Evolutionary conservation across 2,113 vertebrate genomes (phyloP).

Genomic region (Myotis brandtii): DNA sequence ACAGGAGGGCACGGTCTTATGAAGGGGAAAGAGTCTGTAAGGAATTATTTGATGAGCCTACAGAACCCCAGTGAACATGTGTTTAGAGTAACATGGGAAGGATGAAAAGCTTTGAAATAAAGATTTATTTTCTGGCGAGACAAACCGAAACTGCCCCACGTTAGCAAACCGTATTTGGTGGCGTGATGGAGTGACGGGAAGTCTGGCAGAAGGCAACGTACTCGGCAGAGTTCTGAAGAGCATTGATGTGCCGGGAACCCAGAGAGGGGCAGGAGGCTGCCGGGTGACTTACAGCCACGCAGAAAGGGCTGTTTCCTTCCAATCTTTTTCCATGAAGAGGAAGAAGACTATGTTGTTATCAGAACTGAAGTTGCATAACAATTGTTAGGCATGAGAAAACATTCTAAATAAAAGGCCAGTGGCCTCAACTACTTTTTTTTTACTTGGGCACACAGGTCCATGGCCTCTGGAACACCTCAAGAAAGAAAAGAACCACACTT

Average conservation of each 20-base stretch:
- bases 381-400: background rate
- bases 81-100: conserved; percentile 36
- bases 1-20: background rate
- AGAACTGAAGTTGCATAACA: background rate
- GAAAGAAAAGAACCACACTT: background rate
- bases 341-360: background rate
- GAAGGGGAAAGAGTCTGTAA: background rate
- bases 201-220: background rate
- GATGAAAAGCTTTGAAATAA: conserved; percentile 61
- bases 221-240: background rate
- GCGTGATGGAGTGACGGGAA: background rate
- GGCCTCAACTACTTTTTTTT: background rate
- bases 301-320: background rate
- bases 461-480: background rate
- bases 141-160: conserved; percentile 47
- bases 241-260: rapidly evolving
- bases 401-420: background rate
- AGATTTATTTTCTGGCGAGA: conserved; percentile 71
- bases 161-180: conserved; percentile 24
- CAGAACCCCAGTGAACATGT: conserved; percentile 49
- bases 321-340: background rate
- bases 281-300: background rate
- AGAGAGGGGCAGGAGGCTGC: too few species aligned
- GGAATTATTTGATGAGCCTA: conserved; percentile 45
- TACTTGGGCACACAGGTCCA: background rate